Base-by-base conservation (phyloP, 2,797 vertebrate genomes). In the Sphenodon punctatus region DNA sequence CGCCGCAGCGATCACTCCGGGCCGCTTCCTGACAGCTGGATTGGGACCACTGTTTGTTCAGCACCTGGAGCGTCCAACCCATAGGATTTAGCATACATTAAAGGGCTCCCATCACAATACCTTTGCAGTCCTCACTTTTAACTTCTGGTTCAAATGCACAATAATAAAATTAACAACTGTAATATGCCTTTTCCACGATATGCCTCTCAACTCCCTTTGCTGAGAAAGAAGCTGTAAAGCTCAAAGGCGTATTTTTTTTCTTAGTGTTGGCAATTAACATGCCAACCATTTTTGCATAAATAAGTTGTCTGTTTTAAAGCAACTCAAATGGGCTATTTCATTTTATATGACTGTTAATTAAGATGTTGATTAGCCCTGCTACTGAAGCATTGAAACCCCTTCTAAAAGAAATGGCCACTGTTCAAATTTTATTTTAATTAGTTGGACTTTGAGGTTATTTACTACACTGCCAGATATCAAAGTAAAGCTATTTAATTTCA, bases 281-380 rank as follows among this genome's bases (percentile, higher is more conserved):
- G 87, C 80, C 87, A 69, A 59, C 66, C 89, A 79, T 84, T 89
- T 84, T 86, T 88, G 84, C 89, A 88, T 82, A 94, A 93, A 92
- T 89, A 90, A 89, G 84, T 85, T 86, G 91, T 92, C 92, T 93
- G 64, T 93, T 94, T 93, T 89, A 90, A 94, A 94, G 89, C 74
- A 87, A 78, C 82, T 86, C 89, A 89, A 90, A 93, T 39, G 60
- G 87, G 83, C 91, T 89, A 91, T 94, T 96, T 93, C 88, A 58
- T 93, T 93, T 94, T 92, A 91, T 91, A 82, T 88, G 93, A 86
- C 91, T 90, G 87, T 92, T 95, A 94, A 95, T 95, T 95, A 95
- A 90, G 89, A 88, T 87, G 93, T 80, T 94, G 95, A 94, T 95
- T 95, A 93, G 92, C 88, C 84, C 84, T 80, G 84, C 89, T 85